A percentile compares a stretch with the other conserved stretches of the same genome.
Conservation (phyloP, 1,140 invertebrate species). For the Sinella curviseta region DNA sequence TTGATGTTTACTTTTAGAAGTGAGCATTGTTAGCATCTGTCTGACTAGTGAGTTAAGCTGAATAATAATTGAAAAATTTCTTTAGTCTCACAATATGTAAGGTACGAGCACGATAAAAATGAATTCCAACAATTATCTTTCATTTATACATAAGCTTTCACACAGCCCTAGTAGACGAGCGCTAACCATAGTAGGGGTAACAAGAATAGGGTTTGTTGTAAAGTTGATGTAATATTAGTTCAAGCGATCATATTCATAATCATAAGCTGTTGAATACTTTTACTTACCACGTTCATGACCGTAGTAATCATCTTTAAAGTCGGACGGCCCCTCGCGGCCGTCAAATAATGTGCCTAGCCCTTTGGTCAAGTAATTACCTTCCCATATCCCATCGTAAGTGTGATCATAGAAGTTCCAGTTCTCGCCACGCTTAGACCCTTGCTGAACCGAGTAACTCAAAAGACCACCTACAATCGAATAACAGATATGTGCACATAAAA, state of each 20-base stretch:
- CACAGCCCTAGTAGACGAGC: no score
- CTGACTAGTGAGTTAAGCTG: no score
- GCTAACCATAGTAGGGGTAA: no score
- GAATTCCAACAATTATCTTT: no score
- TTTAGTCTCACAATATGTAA: no score
- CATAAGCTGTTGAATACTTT: neutral
- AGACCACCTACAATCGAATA: conserved; percentile 69
- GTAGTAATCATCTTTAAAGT: conserved; percentile 69
- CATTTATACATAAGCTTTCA: no score
- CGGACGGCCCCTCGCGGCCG: conserved; percentile 66
- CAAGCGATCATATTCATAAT: neutral
- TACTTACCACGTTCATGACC: conserved; percentile 59
- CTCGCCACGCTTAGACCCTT: conserved; percentile 69
- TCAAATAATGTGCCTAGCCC: conserved; percentile 85
- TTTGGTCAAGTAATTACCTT: conserved; percentile 63
- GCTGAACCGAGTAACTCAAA: conserved; percentile 76
- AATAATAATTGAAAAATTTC: no score
- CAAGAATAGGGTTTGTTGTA: neutral
- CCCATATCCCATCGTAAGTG: conserved; percentile 85
- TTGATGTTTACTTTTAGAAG: no score
- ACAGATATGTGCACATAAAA: no score
- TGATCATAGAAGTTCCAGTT: conserved; percentile 82
- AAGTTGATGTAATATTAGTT: neutral
- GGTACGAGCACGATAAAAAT: no score
- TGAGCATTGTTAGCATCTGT: no score